Evolutionary conservation across 1,140 invertebrate species (phyloP), one percentile per base, ranked within the genome.

Genomic region (Ceratosolen solmsi): DNA sequence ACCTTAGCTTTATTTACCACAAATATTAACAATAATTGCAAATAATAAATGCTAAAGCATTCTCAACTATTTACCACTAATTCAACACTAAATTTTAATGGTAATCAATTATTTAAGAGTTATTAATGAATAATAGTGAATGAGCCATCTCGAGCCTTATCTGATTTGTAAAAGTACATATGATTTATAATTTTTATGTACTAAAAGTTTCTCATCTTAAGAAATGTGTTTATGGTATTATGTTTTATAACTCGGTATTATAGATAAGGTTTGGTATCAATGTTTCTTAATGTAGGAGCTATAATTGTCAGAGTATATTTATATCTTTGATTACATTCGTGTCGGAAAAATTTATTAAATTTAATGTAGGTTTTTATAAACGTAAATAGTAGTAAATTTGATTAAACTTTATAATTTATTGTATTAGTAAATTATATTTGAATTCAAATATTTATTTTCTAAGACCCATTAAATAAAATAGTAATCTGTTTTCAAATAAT

Each of bases 171-270:
- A 20, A 27, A 33, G 13, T 65, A 20, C 17, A 36, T 17, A 4
- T 65, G 15, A 65, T 65, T 65, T 36, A n/a, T 36, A 65, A 65
- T 65, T 65, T 36, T 15, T 65, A 0, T 65, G 8, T 20, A 65
- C 60, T 60, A 27, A 27, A 20, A 65, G 60, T 65, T 36, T 17
- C 17, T 65, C 33, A 36, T 65, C 27, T 65, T 36, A 65, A 65
- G 60, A 65, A 65, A 36, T 65, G 30, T 36, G 60, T 36, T 65
- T 65, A 65, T 65, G 60, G 60, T 65, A 70, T 70, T 46, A 70
- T 25, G 68, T 41, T 70, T 30, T 70, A 41, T 68, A 25, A 38
- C 63, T 68, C 33, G 30, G 63, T 60, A 60, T 60, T 27, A 68
- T 41, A 70, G 36, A 70, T 70, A 70, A 70, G 38, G 22, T 38